Evolutionary conservation across 2,888 invertebrate species (phyloP).

Genomic region (Noctua janthe): DNA sequence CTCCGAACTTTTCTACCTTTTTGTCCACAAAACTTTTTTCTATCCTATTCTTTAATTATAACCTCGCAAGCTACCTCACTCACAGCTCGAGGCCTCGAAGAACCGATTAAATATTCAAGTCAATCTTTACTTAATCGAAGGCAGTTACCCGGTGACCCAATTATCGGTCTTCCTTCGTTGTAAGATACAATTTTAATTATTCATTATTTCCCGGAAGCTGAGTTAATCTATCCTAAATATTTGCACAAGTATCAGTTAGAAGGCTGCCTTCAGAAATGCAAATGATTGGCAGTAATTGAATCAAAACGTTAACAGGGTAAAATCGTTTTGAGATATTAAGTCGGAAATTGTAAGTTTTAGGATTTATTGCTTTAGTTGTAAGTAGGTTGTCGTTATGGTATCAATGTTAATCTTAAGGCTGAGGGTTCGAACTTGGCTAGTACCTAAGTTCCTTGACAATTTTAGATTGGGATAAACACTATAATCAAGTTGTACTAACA

Average conservation of each 20-base stretch:
- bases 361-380: slow-evolving; percentile 30
- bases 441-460: background rate
- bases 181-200: slow-evolving; percentile 43
- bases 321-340: slow-evolving; percentile 34
- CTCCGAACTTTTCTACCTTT: background rate
- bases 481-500: background rate
- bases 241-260: slow-evolving; percentile 21
- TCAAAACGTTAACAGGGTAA: slow-evolving; percentile 35
- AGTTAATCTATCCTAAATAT: slow-evolving; percentile 48
- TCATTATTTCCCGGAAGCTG: slow-evolving; percentile 23
- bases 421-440: background rate
- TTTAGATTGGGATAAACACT: background rate
- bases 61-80: background rate
- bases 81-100: background rate
- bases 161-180: slow-evolving; percentile 22
- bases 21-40: background rate
- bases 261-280: slow-evolving; percentile 28
- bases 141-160: slow-evolving; percentile 43
- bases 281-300: slow-evolving; percentile 42
- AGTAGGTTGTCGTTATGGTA: background rate
- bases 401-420: background rate
- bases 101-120: slow-evolving; percentile 33
- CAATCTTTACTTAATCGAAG: slow-evolving; percentile 40
- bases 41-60: background rate
- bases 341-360: slow-evolving; percentile 29